Conservation (phyloP, 2,797 vertebrate genomes). For the Taeniopygia guttata region DNA sequence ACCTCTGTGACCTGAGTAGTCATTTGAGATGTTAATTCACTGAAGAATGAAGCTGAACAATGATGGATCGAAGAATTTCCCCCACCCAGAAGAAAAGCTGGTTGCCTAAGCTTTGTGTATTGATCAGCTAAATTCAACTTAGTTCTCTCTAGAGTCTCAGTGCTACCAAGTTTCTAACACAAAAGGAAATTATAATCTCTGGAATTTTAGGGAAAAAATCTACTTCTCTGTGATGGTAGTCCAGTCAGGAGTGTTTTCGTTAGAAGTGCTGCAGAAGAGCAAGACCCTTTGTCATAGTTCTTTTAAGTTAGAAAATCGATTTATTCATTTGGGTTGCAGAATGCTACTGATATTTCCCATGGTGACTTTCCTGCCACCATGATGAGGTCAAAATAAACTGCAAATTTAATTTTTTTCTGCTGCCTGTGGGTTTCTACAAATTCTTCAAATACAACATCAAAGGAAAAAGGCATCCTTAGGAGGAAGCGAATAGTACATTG, state of each 20-base stretch:
- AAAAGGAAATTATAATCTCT: background rate
- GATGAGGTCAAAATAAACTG: background rate
- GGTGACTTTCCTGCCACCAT: background rate
- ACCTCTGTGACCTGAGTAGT: slow-evolving; percentile 29
- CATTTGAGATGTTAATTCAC: slow-evolving; percentile 65
- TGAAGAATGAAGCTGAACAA: slow-evolving; percentile 55
- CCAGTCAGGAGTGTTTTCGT: background rate
- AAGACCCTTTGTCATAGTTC: background rate
- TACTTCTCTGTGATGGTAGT: background rate
- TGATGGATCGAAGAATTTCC: slow-evolving; percentile 18
- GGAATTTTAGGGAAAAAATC: background rate
- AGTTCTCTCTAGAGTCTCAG: background rate
- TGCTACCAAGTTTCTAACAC: background rate
- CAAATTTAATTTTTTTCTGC: background rate
- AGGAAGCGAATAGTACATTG: background rate
- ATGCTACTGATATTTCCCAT: background rate
- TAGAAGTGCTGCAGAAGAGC: background rate
- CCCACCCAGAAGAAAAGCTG: background rate
- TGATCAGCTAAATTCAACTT: background rate
- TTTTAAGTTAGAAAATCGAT: background rate
- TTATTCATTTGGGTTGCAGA: background rate
- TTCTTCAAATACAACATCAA: background rate
- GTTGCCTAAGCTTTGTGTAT: slow-evolving; percentile 18
- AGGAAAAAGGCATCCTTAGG: background rate
- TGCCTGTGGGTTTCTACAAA: background rate